Evolutionary conservation across 92 coral and sea anemone genomes (phyloP), one percentile per base, ranked within the genome.

Genomic region (Parazoanthus darwini): DNA sequence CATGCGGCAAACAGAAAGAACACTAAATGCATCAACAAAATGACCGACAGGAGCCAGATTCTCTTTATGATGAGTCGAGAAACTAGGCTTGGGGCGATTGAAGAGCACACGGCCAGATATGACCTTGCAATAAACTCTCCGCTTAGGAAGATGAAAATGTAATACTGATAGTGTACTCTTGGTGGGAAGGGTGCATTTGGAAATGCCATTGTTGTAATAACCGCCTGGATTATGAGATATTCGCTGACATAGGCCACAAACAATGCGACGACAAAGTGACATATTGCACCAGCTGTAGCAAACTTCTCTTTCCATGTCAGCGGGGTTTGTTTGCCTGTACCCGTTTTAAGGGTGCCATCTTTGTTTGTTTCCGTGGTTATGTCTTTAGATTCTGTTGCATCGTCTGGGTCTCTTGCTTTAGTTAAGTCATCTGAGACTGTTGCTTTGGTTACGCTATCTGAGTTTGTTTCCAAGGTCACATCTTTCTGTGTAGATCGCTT

Each of bases 121-220:
- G 98, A 95, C 36, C 98, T 88, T 15, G 98, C 98, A 16, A 95
- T 86, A 51, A 95, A 95, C 87, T 95, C 98, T 78, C 98, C 98
- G 29, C 96, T 91, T 18, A 95, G 90, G 78, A 95, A 95, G 77
- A 95, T 95, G 67, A 95, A 95, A 51, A 95, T 93, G 65, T 95
- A 95, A 66, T 95, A 95, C 58, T 95, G 93, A 70, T 95, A 95
- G 59, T 95, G 98, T 36, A 95, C 98, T 81, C 98, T 84, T 8
- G 98, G 98, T 0, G 98, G 98, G 82, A 95, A 95, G 65, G 98
- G 98, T 22, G 98, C 98, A 74, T 44, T 91, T 5, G 98, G 96
- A 59, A 95, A 95, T 18, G 98, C 96, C 98, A 95, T 95, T 56
- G 98, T 95, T 3, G 98, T 95, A n/a, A 95, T 95, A 18, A 95